Evolutionary conservation across 2,888 invertebrate genomes (phyloP).

Genomic region (Lathronympha strigana): DNA sequence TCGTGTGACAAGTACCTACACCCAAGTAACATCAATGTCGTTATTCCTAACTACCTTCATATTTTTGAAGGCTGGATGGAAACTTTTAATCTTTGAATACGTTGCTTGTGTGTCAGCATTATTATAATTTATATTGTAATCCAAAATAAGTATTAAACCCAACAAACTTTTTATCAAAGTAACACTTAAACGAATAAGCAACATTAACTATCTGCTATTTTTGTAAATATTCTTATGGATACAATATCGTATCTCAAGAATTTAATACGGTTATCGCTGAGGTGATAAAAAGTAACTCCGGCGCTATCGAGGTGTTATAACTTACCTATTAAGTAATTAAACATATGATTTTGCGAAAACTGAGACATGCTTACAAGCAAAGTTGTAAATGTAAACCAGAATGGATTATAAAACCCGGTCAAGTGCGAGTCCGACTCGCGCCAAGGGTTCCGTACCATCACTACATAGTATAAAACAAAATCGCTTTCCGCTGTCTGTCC

Average conservation of each 20-base stretch:
- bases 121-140: not conserved
- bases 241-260: conserved; percentile 15
- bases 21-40: not conserved
- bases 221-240: not conserved
- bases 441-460: no score
- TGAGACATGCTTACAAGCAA: conserved; percentile 5
- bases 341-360: conserved; percentile 16
- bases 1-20: conserved; percentile 2
- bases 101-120: not conserved
- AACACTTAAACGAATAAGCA: not conserved
- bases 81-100: not conserved
- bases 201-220: not conserved
- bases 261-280: conserved; percentile 29
- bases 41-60: not conserved
- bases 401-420: no score
- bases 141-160: not conserved
- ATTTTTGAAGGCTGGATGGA: conserved; percentile 10
- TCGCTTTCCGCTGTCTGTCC: no score
- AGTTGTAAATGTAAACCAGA: not conserved
- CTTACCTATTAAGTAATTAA: conserved; percentile 6
- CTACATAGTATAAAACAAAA: no score
- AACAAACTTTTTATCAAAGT: not conserved
- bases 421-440: no score
- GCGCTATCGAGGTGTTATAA: conserved; percentile 10
- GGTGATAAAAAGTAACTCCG: conserved; percentile 25